phyloP scores from a whole-genome alignment of 1,140 invertebrate genomes.

The Mizuhopecten yessoensis region DNA sequence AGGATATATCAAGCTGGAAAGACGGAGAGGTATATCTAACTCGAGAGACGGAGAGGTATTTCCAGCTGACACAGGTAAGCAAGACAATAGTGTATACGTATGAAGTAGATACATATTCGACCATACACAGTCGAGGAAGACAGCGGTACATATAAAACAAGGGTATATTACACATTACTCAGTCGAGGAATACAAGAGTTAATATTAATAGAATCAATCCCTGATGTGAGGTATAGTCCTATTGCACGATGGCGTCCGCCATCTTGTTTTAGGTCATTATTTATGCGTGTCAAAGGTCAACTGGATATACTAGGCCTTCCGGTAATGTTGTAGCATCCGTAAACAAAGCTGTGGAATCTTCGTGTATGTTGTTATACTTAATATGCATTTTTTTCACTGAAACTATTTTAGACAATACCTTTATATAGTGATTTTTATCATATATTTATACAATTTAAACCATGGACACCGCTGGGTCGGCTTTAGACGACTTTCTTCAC shows the following conservation, averaged over 20 bases:
- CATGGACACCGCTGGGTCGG: conserved; percentile 46
- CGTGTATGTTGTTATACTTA: neutral
- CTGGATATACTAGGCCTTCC: neutral
- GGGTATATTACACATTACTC: too few relatives aligned
- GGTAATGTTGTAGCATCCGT: neutral
- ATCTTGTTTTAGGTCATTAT: conserved; percentile 31
- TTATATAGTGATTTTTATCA: neutral
- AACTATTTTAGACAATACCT: neutral
- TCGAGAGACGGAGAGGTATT: too few relatives aligned
- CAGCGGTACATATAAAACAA: too few relatives aligned
- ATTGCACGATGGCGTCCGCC: conserved; percentile 6
- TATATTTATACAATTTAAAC: conserved; percentile 32
- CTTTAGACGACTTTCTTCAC: conserved; percentile 40
- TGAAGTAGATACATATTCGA: too few relatives aligned
- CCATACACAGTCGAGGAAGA: too few relatives aligned
- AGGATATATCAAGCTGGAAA: too few relatives aligned
- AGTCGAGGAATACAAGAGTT: too few relatives aligned
- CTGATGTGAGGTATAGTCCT: too few relatives aligned
- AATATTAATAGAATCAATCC: too few relatives aligned
- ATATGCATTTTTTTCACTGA: neutral
- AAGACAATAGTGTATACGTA: too few relatives aligned
- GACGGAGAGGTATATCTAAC: too few relatives aligned
- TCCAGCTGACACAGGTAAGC: too few relatives aligned
- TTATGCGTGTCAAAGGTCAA: neutral
- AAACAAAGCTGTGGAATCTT: neutral